Evolutionary conservation across 2,888 invertebrate species (phyloP), one percentile per base, ranked within the genome.

Genomic region (Drosophila paranaensis): DNA sequence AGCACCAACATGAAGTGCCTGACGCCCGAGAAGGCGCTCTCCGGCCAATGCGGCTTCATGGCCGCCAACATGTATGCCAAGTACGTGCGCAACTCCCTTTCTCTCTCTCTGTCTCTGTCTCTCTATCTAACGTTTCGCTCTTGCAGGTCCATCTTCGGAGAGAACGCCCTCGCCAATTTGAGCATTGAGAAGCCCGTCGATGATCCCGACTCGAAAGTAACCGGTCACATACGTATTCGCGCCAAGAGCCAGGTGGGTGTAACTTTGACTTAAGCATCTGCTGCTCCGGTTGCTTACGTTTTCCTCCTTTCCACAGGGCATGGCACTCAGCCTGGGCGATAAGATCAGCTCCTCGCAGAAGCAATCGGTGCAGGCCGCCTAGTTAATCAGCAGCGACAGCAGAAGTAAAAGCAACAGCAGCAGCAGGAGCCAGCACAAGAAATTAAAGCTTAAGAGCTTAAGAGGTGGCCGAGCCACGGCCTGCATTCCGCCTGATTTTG

Each of bases 1-100:
- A 97, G 97, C 84, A 99, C 99, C 71, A 99, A 99, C 93, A 99
- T 99, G 99, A 98, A 98, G 91, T 99, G 99, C 91, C 95, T 99
- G 66, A 99, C 99, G 2, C 99, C 99, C 0, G 98, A 98, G 90
- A 98, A 98, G 94, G 98, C 98, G 0, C 93, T 99, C 62, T 96
- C 97, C 0, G 99, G 99, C 0, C 98, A 99, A 86, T 99, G 99
- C 93, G 99, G 99, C 8, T 99, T 99, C 93, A 98, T 99, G 97
- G 99, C 99, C 8, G 99, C 99, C 50, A 99, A 99, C 93, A 96
- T 99, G 95, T 99, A 99, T 94, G 99, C 99, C 50, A 96, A 91
- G 93, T 93, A 81, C 74, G 89, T 83, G n/a, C 30, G 11, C 50
- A 11, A 10, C 0, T 13, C 13, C 13, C 16, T 35, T 11, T 8